Conservation (phyloP, 2,797 vertebrate genomes). For the Avahi laniger region DNA sequence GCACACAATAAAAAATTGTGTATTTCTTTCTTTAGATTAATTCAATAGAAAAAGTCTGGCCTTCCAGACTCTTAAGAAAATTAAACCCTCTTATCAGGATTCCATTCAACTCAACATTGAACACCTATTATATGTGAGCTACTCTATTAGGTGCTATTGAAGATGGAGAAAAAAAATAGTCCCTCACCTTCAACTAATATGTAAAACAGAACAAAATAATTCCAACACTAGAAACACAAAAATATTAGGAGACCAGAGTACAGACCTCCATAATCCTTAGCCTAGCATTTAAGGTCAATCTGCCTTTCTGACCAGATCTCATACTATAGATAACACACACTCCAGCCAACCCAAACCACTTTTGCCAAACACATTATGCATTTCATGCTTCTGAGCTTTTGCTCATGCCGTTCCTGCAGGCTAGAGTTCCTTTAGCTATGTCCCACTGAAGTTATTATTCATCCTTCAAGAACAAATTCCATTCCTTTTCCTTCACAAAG, state of each 20-base stretch:
- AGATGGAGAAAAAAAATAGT: not conserved
- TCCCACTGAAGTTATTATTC: not conserved
- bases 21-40: not conserved
- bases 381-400: not conserved
- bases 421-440: not conserved
- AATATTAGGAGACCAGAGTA: not conserved
- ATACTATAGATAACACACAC: not conserved
- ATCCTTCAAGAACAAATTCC: not conserved
- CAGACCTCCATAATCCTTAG: not conserved
- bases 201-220: conserved; percentile 11
- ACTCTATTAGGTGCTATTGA: not conserved
- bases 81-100: conserved; percentile 32
- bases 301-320: not conserved
- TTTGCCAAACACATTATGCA: not conserved
- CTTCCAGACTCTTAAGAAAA: conserved; percentile 30
- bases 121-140: not conserved
- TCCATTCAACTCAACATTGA: not conserved
- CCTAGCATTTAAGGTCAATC: not conserved
- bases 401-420: not conserved
- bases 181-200: not conserved
- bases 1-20: not conserved
- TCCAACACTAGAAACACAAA: not conserved
- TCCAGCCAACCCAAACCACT: not conserved
- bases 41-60: not conserved
- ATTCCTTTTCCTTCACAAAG: not conserved